Evolutionary conservation across 2,797 vertebrate genomes (phyloP), one percentile per base, ranked within the genome.

Genomic region (Gorsachius magnificus): DNA sequence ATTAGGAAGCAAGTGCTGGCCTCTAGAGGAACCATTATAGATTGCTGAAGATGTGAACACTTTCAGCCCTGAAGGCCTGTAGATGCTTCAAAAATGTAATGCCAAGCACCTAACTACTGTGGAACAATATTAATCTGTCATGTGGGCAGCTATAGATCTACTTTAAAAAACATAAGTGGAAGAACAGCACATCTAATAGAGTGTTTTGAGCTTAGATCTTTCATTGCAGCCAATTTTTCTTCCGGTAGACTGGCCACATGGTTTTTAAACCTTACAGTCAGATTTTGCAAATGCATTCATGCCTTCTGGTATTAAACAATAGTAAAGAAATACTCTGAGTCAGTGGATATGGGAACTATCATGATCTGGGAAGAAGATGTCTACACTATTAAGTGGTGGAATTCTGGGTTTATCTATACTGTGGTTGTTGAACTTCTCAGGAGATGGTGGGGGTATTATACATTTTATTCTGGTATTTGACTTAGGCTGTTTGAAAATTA

Each of bases 121-220:
- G 98, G 98, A 99, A 98, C 98, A 98, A 97, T 98, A 97, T 97
- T 98, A 98, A 99, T 99, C 98, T 98, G 98, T 99, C 98, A 99
- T 97, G 98, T 88, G 96, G 98, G 98, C 97, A 98, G 98, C 98
- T 97, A 87, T 98, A 98, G 98, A 98, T 98, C 97, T 97, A 95
- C 97, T 97, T 98, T 98, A 98, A 99, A 97, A 96, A 97, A 91
- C 97, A n/a, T 96, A 96, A 97, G 97, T 95, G 96, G 97, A 96
- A 95, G 93, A 96, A 48, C 90, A 93, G 94, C 86, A 80, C 70
- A 90, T 90, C 96, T 96, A 86, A 93, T 93, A 31, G 75, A 85
- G 78, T 90, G 71, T 95, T 96, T 90, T 36, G 60, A 95, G 94
- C 96, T 95, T 58, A 95, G 82, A 94, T 95, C 96, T 96, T 96